These are phyloP conservation scores for Poeciliopsis presidionis DNA, from an alignment of 2,797 vertebrate species.

Conservation along the genomic window DNA sequence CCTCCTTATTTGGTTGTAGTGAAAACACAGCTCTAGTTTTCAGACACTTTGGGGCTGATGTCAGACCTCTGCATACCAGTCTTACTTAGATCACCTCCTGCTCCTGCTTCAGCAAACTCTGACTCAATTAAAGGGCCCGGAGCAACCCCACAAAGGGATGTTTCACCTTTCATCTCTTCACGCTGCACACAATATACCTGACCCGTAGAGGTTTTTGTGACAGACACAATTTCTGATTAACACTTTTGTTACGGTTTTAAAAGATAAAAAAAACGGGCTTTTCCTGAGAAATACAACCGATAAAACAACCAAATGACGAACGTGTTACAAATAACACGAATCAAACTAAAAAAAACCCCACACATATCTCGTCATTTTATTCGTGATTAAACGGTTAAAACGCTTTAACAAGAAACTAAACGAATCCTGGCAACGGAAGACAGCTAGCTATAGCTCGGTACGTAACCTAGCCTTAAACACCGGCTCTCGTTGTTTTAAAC, in stretches of 20 bases:
- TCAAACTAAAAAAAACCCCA: background rate
- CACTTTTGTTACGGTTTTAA: background rate
- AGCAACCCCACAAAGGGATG: background rate
- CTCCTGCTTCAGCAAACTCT: constrained; percentile 28
- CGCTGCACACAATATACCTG: background rate
- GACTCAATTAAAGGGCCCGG: constrained; percentile 58
- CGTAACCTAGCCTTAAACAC: constrained; percentile 40
- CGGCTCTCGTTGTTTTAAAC: background rate
- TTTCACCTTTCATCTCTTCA: background rate
- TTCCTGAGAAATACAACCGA: background rate
- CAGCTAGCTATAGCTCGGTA: constrained; percentile 56
- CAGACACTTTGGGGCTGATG: constrained; percentile 61
- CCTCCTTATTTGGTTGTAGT: constrained; percentile 76
- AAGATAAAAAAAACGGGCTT: background rate
- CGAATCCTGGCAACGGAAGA: background rate
- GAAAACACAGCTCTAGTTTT: constrained; percentile 52
- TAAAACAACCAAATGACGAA: background rate
- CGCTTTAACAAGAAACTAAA: background rate
- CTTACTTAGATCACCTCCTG: constrained; percentile 74
- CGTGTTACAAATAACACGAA: background rate
- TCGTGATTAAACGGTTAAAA: background rate
- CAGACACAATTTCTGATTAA: background rate
- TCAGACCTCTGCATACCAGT: constrained; percentile 76
- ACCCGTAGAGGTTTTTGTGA: too few relatives aligned
- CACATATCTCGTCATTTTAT: rapidly evolving